These are phyloP conservation scores for Etheostoma cragini DNA, from an alignment of 2,113 vertebrate species.

Conservation along the genomic window DNA sequence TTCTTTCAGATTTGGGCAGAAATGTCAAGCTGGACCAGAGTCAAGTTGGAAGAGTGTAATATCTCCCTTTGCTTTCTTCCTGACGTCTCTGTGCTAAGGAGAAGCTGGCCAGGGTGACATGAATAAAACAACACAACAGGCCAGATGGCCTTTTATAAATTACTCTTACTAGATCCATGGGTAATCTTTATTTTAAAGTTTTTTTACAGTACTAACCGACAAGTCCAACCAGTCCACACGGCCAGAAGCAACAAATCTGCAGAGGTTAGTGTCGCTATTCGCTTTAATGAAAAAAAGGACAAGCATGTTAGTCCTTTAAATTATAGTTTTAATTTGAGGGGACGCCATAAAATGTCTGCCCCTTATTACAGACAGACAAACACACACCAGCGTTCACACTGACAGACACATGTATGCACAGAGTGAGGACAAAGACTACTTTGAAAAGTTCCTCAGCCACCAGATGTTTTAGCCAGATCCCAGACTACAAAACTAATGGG, in stretches of 20 bases:
- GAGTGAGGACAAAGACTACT: slow-evolving; percentile 78
- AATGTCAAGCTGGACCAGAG: slow-evolving; percentile 58
- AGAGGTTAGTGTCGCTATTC: slow-evolving; percentile 35
- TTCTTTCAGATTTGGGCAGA: slow-evolving; percentile 33
- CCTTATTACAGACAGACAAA: slow-evolving; percentile 65
- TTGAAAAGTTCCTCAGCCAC: slow-evolving; percentile 79
- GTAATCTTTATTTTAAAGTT: slow-evolving; percentile 35
- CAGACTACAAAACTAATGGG: slow-evolving; percentile 79
- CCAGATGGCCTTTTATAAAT: slow-evolving; percentile 34
- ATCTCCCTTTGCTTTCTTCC: slow-evolving; percentile 24
- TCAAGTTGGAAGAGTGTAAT: slow-evolving; percentile 41
- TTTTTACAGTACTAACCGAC: slow-evolving; percentile 24
- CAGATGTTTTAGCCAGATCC: slow-evolving; percentile 81
- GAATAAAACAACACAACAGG: slow-evolving; percentile 56
- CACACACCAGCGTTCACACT: slow-evolving; percentile 36
- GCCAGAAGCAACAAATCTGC: slow-evolving; percentile 25
- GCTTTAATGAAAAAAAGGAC: slow-evolving; percentile 36
- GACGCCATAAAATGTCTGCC: slow-evolving; percentile 76
- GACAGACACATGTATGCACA: slow-evolving; percentile 55
- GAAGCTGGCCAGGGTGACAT: slow-evolving; percentile 9
- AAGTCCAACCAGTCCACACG: slow-evolving; percentile 14
- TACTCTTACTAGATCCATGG: slow-evolving; percentile 25
- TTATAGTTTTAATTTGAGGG: slow-evolving; percentile 77
- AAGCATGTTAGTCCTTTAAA: slow-evolving; percentile 66
- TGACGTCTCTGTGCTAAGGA: not conserved